phyloP scores from a whole-genome alignment of 1,140 invertebrate species.

The Leptinotarsa defecta region DNA sequence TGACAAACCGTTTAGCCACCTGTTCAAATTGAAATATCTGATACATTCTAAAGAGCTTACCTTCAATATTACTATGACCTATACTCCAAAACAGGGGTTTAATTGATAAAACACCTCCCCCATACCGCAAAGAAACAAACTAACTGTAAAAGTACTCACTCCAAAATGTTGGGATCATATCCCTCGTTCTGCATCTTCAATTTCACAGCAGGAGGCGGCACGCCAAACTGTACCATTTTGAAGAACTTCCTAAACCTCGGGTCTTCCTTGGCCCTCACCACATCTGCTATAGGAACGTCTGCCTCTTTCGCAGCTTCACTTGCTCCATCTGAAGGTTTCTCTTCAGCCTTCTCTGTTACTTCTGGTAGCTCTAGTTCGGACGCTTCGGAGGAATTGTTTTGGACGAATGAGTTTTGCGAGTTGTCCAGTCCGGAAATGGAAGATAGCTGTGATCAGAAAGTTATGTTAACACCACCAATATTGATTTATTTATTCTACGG shows the following conservation, averaged over 20 bases:
- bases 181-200: conserved; percentile 83
- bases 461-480: background rate
- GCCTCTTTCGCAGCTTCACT: conserved; percentile 28
- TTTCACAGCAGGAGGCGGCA: conserved; percentile 77
- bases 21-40: too few species aligned
- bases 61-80: too few species aligned
- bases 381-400: background rate
- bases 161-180: conserved; percentile 74
- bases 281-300: background rate
- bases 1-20: too few species aligned
- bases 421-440: conserved; percentile 67
- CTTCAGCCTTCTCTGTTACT: conserved; percentile 41
- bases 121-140: too few species aligned
- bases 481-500: too few species aligned
- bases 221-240: conserved; percentile 87
- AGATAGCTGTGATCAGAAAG: conserved; percentile 63
- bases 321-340: conserved; percentile 20
- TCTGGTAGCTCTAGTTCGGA: conserved; percentile 39
- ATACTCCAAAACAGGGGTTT: too few species aligned
- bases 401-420: background rate
- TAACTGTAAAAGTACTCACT: conserved; percentile 63
- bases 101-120: too few species aligned
- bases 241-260: conserved; percentile 78
- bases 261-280: conserved; percentile 56
- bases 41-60: too few species aligned